Evolutionary conservation across 1,140 invertebrate genomes (phyloP).

Genomic region (Anagrus nilaparvatae): DNA sequence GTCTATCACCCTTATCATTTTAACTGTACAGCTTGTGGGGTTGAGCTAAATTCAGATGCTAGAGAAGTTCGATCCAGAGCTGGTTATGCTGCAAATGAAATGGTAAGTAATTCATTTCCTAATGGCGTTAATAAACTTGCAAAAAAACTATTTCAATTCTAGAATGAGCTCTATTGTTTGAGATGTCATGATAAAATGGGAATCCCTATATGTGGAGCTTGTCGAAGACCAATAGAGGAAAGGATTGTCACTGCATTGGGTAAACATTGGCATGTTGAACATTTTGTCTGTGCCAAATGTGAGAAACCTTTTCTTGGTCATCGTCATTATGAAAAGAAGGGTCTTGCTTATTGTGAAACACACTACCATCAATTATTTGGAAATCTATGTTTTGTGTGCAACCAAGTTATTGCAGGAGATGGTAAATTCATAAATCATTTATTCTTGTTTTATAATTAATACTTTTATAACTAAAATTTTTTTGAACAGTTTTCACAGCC

Average conservation of each 20-base stretch:
- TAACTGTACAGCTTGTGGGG: constrained; percentile 86
- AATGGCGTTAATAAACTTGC: constrained; percentile 14
- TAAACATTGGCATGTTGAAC: constrained; percentile 99
- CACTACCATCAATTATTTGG: constrained; percentile 99
- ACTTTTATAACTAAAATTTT: background rate
- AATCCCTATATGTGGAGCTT: constrained; percentile 93
- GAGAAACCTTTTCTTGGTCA: constrained; percentile 99
- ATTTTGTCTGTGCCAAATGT: constrained; percentile 99
- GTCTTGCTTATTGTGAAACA: constrained; percentile 96
- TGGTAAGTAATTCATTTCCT: constrained; percentile 46
- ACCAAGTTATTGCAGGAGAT: constrained; percentile 95
- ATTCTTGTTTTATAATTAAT: constrained; percentile 8
- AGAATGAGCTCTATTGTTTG: constrained; percentile 93
- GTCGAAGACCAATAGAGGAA: constrained; percentile 92
- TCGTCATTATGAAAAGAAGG: constrained; percentile 98
- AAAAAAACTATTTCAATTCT: constrained; percentile 21
- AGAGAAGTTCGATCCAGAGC: constrained; percentile 86
- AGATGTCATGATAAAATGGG: constrained; percentile 99
- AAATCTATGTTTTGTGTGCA: constrained; percentile 97
- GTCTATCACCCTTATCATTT: constrained; percentile 99
- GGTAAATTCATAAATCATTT: constrained; percentile 47
- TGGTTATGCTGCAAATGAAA: constrained; percentile 82
- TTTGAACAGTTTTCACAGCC: constrained; percentile 85
- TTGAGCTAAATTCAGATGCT: constrained; percentile 81
- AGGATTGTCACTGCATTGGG: constrained; percentile 94